Base-by-base conservation (phyloP, 2,113 vertebrate genomes). In the Isichthys henryi region DNA sequence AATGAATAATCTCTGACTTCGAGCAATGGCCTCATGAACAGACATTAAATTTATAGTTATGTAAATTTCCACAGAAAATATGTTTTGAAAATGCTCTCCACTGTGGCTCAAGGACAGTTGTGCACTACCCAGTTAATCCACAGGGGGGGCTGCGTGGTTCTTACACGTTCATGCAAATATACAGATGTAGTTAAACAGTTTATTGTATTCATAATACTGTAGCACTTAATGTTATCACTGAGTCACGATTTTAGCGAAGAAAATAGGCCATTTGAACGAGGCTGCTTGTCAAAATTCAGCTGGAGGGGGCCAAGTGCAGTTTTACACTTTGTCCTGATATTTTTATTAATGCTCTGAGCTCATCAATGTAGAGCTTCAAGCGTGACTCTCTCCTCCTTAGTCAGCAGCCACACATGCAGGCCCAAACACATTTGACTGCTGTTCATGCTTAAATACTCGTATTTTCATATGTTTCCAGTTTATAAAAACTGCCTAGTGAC, bases 311-410 rank as follows among this genome's bases (percentile, higher is more conserved):
- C 43, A 23, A 82, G 77, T 82, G 15, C 82, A 21, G 43, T 48
- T 83, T 83, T 83, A 46, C 9, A 83, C 45, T 83, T n/a, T 84
- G 23, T 48, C 82, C 82, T 48, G 45, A 84, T 84, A 84, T 84
- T 84, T 84, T n/a, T 23, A 48, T 46, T 23, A 84, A 84, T 84
- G 45, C 82, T 84, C 17, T 11, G 21, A 83, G 80, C 80, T 83
- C 35, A 45, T 83, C 80, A 10, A 10, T 48, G 39, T 48, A 83
- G 23, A 84, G 45, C 82, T 84, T 84, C 82, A 21, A 84, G 82
- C 45, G 15, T 84, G 43, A 46, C 9, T 46, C 23, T 23, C 35
- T 45, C 82, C 45, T 46, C 45, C 15, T 48, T 48, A 48, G 1
- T 48, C 39, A 48, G 3, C 19, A 9, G 6, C 21, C 70, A 77